phyloP scores from a whole-genome alignment of 2,888 invertebrate species.

The Drosophila eohydei region DNA sequence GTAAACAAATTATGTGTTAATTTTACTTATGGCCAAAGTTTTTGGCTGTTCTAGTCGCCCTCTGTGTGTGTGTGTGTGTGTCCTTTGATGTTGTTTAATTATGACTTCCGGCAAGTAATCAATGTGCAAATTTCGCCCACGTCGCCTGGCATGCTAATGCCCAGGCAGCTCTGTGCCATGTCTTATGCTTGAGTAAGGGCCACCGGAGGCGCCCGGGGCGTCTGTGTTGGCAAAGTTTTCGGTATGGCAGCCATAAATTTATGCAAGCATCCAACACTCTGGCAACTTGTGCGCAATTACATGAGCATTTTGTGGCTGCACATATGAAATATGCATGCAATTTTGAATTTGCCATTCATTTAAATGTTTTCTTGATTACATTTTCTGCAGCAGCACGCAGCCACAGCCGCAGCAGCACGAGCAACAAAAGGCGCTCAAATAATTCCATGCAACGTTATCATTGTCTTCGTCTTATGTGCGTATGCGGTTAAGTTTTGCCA shows the following conservation, averaged over 20 bases:
- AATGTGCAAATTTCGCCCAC: constrained; percentile 70
- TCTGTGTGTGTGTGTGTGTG: constrained; percentile 16
- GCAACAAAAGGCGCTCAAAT: constrained; percentile 52
- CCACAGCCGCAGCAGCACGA: constrained; percentile 16
- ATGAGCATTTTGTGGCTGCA: constrained; percentile 76
- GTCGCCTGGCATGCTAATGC: constrained; percentile 56
- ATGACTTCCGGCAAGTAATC: constrained; percentile 77
- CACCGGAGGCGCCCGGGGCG: neutral
- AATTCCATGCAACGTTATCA: constrained; percentile 68
- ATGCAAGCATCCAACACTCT: constrained; percentile 56
- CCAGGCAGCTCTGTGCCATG: constrained; percentile 26
- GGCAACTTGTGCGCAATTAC: constrained; percentile 67
- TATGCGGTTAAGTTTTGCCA: constrained; percentile 57
- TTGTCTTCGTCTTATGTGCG: constrained; percentile 60
- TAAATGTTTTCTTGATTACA: constrained; percentile 78
- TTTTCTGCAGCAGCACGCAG: constrained; percentile 46
- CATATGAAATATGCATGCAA: constrained; percentile 79
- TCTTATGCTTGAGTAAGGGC: constrained; percentile 12
- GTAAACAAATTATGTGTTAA: constrained; percentile 77
- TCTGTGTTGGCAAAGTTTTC: constrained; percentile 44
- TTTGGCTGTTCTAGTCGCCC: constrained; percentile 18
- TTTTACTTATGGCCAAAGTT: constrained; percentile 62
- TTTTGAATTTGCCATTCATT: constrained; percentile 78
- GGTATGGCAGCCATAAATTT: constrained; percentile 62
- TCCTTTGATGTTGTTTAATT: constrained; percentile 73